Base-by-base conservation (phyloP, 2,113 vertebrate species). In the Castor canadensis region DNA sequence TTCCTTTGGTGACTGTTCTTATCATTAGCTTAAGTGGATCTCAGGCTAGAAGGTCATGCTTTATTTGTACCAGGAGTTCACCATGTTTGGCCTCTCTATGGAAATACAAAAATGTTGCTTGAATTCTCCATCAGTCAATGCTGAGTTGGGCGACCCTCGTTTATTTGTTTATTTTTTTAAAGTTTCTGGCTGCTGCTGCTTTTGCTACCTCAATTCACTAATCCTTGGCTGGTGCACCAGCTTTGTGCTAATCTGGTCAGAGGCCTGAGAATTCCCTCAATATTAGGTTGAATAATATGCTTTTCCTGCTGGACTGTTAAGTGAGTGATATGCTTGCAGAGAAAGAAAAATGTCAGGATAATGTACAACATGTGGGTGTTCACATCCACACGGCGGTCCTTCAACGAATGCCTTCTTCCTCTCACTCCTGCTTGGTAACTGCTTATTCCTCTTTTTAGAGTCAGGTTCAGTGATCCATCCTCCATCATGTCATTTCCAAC, bases 271-370 rank as follows among this genome's bases (percentile, higher is more conserved):
- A 43, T 93, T 89, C 43, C 52, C 11, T 89, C 32, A 45, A 11
- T 49, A 66, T 16, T 45, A 26, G n/a, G 0, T 3, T 80, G 83
- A 91, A 1, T 19, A 60, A 54, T n/a, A 43, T 81, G 80, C 28
- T 85, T 80, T 95, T 24, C 38, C 94, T 93, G 49, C 19, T 91
- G 52, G 54, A 91, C 49, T 89, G 82, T 17, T 6, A 35, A n/a
- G 82, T 2, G 73, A 91, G 40, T 26, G 28, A 66, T 3, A 47
- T 9, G 17, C 80, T 87, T 62, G 60, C 75, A 71, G 56, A 92
- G 88, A 76, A 93, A 66, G 73, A 87, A 58, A 87, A 84, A 52
- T 67, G 60, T 52, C 43, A 47, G 20, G 45, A 40, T 45, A 9
- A 47, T 83, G 73, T 69, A 52, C 76, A 75, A 35, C 72, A 62